A percentile compares a stretch with the other conserved stretches of the same genome.
phyloP scores from a whole-genome alignment of 30 jellyfish, hydroid and myxozoan genomes.

The Aurelia aurita region DNA sequence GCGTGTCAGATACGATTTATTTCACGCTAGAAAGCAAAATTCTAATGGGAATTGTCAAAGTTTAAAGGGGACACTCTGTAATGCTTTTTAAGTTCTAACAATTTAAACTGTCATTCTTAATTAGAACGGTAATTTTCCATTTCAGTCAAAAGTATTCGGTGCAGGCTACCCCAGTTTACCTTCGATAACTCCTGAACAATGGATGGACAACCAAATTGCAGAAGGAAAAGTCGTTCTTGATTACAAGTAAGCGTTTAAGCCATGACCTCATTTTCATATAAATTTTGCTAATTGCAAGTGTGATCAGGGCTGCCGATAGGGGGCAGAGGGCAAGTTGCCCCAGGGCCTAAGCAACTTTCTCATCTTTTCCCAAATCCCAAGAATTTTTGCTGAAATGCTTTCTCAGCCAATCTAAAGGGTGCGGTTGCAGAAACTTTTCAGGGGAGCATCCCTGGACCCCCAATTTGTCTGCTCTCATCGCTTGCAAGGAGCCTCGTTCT shows the following conservation, averaged over 20 bases:
- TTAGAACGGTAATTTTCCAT: not conserved
- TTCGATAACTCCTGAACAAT: conserved; percentile 88
- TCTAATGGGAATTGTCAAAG: too few relatives aligned
- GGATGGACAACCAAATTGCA: conserved; percentile 90
- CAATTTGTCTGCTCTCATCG: too few relatives aligned
- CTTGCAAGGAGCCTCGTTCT: too few relatives aligned
- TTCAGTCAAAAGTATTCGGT: conserved; percentile 89
- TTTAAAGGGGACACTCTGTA: too few relatives aligned
- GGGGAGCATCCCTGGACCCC: too few relatives aligned
- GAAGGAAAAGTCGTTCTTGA: conserved; percentile 96
- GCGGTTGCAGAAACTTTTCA: too few relatives aligned
- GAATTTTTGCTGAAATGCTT: not conserved
- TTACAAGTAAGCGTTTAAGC: conserved; percentile 60
- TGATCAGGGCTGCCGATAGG: not conserved
- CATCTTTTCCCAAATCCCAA: not conserved
- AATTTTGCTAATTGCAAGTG: not conserved
- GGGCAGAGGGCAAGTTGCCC: not conserved
- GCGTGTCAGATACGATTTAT: too few relatives aligned
- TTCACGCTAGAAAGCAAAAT: too few relatives aligned
- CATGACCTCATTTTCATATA: too few relatives aligned
- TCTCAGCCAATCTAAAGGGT: not conserved
- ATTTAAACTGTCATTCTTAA: too few relatives aligned
- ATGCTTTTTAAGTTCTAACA: too few relatives aligned
- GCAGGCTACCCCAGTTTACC: conserved; percentile 97
- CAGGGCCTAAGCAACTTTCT: not conserved